These are phyloP conservation scores for Eulithis prunata DNA, from an alignment of 2,888 invertebrate species.

Conservation along the genomic window DNA sequence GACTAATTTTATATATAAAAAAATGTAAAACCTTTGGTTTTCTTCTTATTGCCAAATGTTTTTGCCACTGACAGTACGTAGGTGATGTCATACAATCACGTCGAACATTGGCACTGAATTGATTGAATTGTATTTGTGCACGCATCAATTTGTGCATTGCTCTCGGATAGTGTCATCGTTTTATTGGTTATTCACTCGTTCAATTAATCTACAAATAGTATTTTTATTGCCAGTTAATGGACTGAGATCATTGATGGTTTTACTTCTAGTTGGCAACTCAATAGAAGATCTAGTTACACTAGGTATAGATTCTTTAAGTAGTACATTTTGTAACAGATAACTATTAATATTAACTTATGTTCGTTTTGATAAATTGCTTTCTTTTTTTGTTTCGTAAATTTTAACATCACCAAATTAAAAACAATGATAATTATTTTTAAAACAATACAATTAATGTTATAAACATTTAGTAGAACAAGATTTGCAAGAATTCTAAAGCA, in stretches of 20 bases:
- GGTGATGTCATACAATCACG: slow-evolving; percentile 62
- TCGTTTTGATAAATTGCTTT: no score
- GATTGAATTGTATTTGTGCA: slow-evolving; percentile 59
- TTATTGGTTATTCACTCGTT: slow-evolving; percentile 50
- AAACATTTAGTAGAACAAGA: no score
- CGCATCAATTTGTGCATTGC: slow-evolving; percentile 67
- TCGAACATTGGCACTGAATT: slow-evolving; percentile 54
- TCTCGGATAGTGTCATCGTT: slow-evolving; percentile 57
- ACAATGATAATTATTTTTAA: no score
- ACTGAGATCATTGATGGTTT: slow-evolving; percentile 38
- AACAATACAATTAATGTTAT: no score
- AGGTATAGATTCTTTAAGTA: no score
- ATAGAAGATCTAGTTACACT: neutral
- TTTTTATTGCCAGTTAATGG: slow-evolving; percentile 38
- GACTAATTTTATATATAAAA: no score
- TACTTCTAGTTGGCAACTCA: slow-evolving; percentile 6
- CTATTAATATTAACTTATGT: no score
- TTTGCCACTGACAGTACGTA: neutral
- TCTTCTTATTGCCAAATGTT: neutral
- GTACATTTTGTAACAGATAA: no score
- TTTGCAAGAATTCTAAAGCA: no score
- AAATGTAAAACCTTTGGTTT: no score
- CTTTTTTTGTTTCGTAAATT: no score
- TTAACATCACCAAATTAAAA: no score
- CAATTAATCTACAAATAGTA: slow-evolving; percentile 56